Percentiles rank a stretch among this genome's conserved stretches.
phyloP scores from a whole-genome alignment of 1,140 invertebrate genomes.

The Cydia fagiglandana region DNA sequence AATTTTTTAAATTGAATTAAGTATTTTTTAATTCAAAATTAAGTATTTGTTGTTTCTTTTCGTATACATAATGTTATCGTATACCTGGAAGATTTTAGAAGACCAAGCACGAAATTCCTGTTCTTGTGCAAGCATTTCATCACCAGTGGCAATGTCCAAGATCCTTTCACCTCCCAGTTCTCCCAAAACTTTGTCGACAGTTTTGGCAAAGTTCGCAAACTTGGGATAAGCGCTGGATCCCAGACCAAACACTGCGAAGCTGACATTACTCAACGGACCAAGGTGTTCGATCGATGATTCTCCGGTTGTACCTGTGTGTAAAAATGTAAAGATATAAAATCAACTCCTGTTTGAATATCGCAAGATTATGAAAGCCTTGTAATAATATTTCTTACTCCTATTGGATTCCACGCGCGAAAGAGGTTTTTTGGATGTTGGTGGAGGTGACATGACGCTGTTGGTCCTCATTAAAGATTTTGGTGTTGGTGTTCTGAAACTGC shows the following conservation, averaged over 20 bases:
- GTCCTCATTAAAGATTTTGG: constrained; percentile 94
- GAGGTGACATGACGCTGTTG: constrained; percentile 88
- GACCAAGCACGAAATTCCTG: constrained; percentile 96
- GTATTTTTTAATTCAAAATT: neutral
- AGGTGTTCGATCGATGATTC: constrained; percentile 90
- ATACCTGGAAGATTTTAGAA: constrained; percentile 91
- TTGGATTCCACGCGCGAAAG: constrained; percentile 86
- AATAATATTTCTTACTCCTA: constrained; percentile 62
- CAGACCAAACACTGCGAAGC: constrained; percentile 96
- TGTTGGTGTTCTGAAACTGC: constrained; percentile 81
- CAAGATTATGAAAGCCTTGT: neutral
- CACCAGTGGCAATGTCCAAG: constrained; percentile 88
- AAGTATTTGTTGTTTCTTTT: neutral
- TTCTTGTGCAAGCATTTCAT: constrained; percentile 97
- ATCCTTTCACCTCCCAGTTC: constrained; percentile 94
- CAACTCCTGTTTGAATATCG: too few species aligned
- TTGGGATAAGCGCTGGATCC: constrained; percentile 98
- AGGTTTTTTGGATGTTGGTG: constrained; percentile 69
- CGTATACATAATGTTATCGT: constrained; percentile 36
- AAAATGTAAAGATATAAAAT: neutral
- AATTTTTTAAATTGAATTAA: too few species aligned
- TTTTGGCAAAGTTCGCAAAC: constrained; percentile 96
- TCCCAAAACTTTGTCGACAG: constrained; percentile 93
- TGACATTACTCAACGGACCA: constrained; percentile 92
- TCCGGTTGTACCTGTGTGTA: constrained; percentile 59